Evolutionary conservation across 1,140 invertebrate genomes (phyloP), one percentile per base, ranked within the genome.

Genomic region (Calephelis virginiensis): DNA sequence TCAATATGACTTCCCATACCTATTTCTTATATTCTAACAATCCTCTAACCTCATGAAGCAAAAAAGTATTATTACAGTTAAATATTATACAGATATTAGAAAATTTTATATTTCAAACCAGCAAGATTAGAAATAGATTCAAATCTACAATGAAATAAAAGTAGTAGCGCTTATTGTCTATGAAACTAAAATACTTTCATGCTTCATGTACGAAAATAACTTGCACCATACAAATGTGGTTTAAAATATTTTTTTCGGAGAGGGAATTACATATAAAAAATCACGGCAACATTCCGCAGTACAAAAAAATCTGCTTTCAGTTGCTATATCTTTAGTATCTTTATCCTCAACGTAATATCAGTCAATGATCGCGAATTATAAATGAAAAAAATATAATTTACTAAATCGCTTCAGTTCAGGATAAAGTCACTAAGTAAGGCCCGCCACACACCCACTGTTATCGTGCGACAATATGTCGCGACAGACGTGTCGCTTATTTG

Each of bases 31-130:
- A 85, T 80, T 78, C 85, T 90, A 90, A 88, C 83, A 77, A 81
- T 83, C 83, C 85, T 88, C 86, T 83, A 82, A 89, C 78, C 77
- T 83, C 87, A 90, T 90, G 87, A 88, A 90, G 87, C 87, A 90
- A 81, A 88, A 90, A 90, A 90, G 87, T 88, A 90, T 90, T 84
- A 87, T 85, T 86, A 89, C 75, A 80, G 77, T 76, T 88, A 81
- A 83, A 86, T 86, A 87, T 85, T 80, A 84, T 85, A 86, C 81
- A 86, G 82, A 85, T 80, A 82, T 77, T 84, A 76, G 68, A 81
- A 81, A 85, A 78, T 83, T 76, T 43, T 81, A 82, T 81, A 82
- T 70, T 83, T 83, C 83, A 83, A 74, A 85, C 80, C 82, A 78
- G 81, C 77, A 66, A 81, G 75, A 83, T 82, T 77, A 86, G 78